These are phyloP conservation scores for Stenodema calcarata DNA, from an alignment of 2,888 invertebrate species.

Conservation along the genomic window DNA sequence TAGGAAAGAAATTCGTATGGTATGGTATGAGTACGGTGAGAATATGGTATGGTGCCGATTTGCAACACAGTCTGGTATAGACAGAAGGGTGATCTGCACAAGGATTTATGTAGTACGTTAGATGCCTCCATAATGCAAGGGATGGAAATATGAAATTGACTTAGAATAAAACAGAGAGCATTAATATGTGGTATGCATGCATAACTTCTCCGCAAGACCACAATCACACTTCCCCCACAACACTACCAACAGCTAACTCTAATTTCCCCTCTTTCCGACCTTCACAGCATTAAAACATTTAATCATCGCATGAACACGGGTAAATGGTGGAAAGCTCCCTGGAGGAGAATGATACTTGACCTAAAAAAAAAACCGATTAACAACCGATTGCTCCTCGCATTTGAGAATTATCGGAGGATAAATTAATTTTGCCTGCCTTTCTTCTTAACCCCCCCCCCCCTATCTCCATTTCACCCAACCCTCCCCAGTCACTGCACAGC, in stretches of 20 bases:
- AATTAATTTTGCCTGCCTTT: conserved; percentile 23
- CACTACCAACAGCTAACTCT: not conserved
- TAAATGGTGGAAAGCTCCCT: not conserved
- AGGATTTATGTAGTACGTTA: too few relatives aligned
- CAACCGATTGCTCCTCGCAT: not conserved
- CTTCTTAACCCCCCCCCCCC: not conserved
- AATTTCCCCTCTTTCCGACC: not conserved
- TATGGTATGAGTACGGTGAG: too few relatives aligned
- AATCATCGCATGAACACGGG: not conserved
- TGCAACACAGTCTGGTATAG: too few relatives aligned
- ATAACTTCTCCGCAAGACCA: too few relatives aligned
- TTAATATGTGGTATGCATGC: too few relatives aligned
- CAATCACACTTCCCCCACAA: not conserved
- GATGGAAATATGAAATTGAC: too few relatives aligned
- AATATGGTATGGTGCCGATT: too few relatives aligned
- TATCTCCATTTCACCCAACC: not conserved
- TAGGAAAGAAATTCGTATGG: too few relatives aligned
- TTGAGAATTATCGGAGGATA: conserved; percentile 28
- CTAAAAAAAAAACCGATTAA: conserved; percentile 16
- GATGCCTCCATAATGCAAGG: too few relatives aligned
- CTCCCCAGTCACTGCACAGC: not conserved
- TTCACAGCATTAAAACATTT: not conserved
- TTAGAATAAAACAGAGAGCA: too few relatives aligned
- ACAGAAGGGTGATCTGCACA: too few relatives aligned
- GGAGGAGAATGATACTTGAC: conserved; percentile 9